These are phyloP conservation scores for Limonius californicus DNA, from an alignment of 1,140 invertebrate genomes.

Conservation along the genomic window DNA sequence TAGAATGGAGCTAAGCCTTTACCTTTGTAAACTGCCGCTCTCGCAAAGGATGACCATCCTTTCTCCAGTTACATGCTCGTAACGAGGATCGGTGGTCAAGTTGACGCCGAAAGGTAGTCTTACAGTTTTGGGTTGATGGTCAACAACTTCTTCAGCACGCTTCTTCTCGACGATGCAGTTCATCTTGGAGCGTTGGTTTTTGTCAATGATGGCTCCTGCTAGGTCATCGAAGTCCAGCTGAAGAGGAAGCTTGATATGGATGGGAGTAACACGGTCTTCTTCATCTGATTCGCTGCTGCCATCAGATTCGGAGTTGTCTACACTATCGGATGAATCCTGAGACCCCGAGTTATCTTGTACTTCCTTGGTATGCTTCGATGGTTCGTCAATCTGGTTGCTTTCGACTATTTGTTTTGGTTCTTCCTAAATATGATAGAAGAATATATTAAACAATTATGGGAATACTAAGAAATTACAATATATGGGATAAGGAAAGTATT, in stretches of 20 bases:
- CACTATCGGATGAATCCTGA: not conserved
- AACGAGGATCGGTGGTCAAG: slow-evolving; percentile 67
- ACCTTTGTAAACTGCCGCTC: slow-evolving; percentile 66
- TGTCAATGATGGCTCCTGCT: slow-evolving; percentile 69
- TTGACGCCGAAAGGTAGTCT: slow-evolving; percentile 64
- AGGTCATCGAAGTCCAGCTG: slow-evolving; percentile 77
- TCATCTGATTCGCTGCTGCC: slow-evolving; percentile 41
- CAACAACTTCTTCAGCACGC: slow-evolving; percentile 74
- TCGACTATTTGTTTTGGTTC: slow-evolving; percentile 16
- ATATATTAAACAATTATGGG: no score
- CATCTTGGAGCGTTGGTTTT: slow-evolving; percentile 73
- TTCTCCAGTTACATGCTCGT: slow-evolving; percentile 73
- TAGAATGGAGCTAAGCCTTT: slow-evolving; percentile 22
- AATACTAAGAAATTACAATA: no score
- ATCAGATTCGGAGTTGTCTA: slow-evolving; percentile 21
- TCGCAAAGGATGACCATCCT: slow-evolving; percentile 83
- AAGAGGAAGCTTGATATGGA: slow-evolving; percentile 71
- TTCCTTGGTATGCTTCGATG: slow-evolving; percentile 13
- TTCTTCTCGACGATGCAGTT: slow-evolving; percentile 85
- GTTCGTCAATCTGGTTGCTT: not conserved
- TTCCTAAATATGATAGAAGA: slow-evolving; percentile 16
- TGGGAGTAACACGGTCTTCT: slow-evolving; percentile 55
- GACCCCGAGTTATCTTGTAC: slow-evolving; percentile 8
- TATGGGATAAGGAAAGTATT: no score
- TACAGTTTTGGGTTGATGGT: slow-evolving; percentile 65